Percentiles rank a stretch among this genome's conserved stretches.
These are phyloP conservation scores for Lepus oiostolus DNA, from an alignment of 2,797 vertebrate species.

Conservation along the genomic window DNA sequence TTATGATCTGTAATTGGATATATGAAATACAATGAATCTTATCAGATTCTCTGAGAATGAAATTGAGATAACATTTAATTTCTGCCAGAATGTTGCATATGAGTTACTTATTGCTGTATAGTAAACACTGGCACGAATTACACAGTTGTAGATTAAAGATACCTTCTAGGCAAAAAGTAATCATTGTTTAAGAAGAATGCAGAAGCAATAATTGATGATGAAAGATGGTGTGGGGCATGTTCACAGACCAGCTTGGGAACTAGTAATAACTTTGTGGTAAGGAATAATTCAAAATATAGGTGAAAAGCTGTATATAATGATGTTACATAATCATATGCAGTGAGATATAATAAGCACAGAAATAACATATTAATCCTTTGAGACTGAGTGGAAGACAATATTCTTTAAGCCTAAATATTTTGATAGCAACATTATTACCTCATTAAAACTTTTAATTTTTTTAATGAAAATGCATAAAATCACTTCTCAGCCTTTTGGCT, in stretches of 20 bases:
- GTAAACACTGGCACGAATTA: not conserved
- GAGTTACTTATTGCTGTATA: not conserved
- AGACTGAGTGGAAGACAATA: not conserved
- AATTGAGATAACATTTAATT: slow-evolving; percentile 6
- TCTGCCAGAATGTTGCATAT: not conserved
- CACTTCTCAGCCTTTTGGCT: too few relatives aligned
- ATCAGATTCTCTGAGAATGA: not conserved
- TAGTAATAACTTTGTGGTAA: not conserved
- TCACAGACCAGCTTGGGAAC: not conserved
- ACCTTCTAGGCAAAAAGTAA: not conserved
- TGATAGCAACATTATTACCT: not conserved
- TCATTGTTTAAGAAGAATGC: not conserved
- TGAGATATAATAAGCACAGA: not conserved
- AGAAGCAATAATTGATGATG: not conserved
- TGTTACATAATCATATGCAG: not conserved
- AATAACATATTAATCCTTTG: not conserved
- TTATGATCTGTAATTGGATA: not conserved
- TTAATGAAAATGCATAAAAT: not conserved
- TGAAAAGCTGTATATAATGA: not conserved
- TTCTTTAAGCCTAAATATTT: not conserved
- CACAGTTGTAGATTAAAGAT: not conserved
- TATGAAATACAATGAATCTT: slow-evolving; percentile 18
- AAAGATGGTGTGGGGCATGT: not conserved
- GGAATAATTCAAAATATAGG: not conserved
- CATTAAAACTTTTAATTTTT: not conserved